Conservation (phyloP, 2,888 invertebrate species). For the Cerastis leucographa region DNA sequence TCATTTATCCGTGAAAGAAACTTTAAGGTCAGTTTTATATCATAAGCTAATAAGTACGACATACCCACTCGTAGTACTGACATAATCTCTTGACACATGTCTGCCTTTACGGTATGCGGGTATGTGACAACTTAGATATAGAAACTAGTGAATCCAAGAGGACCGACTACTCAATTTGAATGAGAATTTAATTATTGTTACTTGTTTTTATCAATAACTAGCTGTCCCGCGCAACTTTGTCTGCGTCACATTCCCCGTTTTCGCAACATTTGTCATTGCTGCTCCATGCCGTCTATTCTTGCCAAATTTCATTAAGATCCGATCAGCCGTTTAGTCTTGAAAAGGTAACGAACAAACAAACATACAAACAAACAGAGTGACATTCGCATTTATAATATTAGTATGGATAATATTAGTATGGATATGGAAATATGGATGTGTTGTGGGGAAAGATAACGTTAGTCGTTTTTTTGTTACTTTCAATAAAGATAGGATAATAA, state of each 20-base stretch:
- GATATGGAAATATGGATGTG: no score
- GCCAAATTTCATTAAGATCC: no score
- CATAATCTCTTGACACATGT: constrained; percentile 3
- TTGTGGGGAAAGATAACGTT: background rate
- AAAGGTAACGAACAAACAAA: no score
- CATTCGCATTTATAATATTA: no score
- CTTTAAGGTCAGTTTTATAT: background rate
- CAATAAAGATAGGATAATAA: background rate
- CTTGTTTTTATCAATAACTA: background rate
- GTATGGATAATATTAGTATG: no score
- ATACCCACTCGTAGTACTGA: background rate
- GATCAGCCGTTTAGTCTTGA: no score
- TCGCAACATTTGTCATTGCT: no score
- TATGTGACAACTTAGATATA: constrained; percentile 10
- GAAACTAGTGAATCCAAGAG: constrained; percentile 3
- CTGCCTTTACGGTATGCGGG: background rate
- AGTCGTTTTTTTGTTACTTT: background rate
- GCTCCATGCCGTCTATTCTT: no score
- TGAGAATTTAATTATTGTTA: background rate
- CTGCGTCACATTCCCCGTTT: no score
- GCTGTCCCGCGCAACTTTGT: no score
- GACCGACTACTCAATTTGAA: background rate
- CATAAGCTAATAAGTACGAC: background rate
- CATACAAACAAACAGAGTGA: no score
- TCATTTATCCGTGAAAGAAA: background rate